Evolutionary conservation across 2,797 vertebrate genomes (phyloP), one percentile per base, ranked within the genome.

Genomic region (Labroides dimidiatus): DNA sequence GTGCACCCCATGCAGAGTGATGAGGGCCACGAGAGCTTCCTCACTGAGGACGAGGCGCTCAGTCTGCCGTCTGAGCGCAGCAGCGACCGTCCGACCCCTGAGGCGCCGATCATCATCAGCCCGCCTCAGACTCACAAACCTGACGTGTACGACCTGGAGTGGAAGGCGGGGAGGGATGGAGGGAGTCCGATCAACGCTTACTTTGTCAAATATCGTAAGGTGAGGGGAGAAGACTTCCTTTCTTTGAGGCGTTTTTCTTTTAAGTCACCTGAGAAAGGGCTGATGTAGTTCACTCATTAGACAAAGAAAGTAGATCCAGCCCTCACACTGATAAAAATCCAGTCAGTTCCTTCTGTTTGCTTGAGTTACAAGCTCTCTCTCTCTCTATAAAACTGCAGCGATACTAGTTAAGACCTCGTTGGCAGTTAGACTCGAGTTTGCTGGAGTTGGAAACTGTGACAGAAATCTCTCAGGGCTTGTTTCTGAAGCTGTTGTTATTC

Each of bases 151-250:
- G 94, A 91, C 78, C 91, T 99, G 84, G 93, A 97, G 82, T 99
- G 98, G 98, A 89, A 95, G 50, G 82, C 96, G 0, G 97, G 97
- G 1, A 93, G 93, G 0, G 96, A 96, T 0, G 96, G 96, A 0
- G 97, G 96, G 1, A 89, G 89, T 42, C 95, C 95, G 23, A 94
- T 99, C 87, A 97, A 94, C 0, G 97, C 97, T 63, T 99, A 98
- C 66, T 98, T 99, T 24, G 97, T 99, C 63, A 98, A 97, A 78
- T 99, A 99, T 75, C 95, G 97, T 39, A 99, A 99, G 96, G 97
- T 99, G 90, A 89, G 73, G 20, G 16, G 13, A 21, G 52, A 61
- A 59, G 17, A 42, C 21, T 14, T 1, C 27, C 3, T 39, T 54
- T 68, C 17, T 27, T 16, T 36, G 1, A n/a, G 36, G 67, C 19